phyloP scores from a whole-genome alignment of 2,797 vertebrate species.

The Sardinella longiceps region DNA sequence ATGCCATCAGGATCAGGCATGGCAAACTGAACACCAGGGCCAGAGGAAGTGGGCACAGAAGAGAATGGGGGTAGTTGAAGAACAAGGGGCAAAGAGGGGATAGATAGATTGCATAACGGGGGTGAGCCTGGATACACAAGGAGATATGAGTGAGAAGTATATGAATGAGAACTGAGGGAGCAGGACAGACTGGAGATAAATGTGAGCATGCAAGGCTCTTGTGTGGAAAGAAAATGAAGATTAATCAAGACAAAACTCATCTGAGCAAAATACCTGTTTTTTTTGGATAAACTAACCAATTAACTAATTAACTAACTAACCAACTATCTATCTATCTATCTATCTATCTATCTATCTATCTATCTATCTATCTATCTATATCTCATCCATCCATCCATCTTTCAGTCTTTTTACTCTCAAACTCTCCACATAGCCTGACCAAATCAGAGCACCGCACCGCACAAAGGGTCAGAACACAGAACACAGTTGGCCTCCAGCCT shows the following conservation, averaged over 20 bases:
- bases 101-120: slow-evolving; percentile 17
- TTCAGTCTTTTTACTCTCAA: neutral
- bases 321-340: no score
- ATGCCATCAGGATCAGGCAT: neutral
- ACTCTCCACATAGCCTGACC: no score
- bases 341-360: no score
- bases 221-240: no score
- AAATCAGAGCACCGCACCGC: neutral
- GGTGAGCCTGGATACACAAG: neutral
- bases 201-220: no score
- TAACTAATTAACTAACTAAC: no score
- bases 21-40: neutral
- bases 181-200: neutral
- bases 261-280: no score
- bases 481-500: neutral
- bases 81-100: slow-evolving; percentile 16
- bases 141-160: neutral
- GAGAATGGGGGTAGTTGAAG: slow-evolving; percentile 28
- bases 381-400: no score
- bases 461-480: neutral
- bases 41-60: neutral
- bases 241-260: no score
- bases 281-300: no score
- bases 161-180: no score
- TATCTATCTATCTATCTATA: no score